A percentile compares a stretch with the other conserved stretches of the same genome.
These are phyloP conservation scores for Drosophila teissieri DNA, from an alignment of 1,140 invertebrate genomes.

Conservation along the genomic window DNA sequence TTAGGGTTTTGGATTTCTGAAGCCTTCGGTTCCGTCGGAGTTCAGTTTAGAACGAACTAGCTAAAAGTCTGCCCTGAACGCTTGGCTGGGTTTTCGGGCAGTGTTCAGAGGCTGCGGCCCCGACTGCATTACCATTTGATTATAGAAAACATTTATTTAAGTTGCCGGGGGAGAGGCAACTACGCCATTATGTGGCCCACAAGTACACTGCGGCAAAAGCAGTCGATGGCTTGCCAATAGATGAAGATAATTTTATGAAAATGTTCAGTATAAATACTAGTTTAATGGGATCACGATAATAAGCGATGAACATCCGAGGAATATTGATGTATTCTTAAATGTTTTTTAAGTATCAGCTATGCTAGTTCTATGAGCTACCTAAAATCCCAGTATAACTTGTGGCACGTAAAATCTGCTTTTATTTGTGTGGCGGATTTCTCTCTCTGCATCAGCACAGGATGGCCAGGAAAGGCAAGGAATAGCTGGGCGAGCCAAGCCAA, in stretches of 20 bases:
- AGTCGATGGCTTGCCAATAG: too few relatives aligned
- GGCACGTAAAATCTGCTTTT: background rate
- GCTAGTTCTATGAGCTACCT: background rate
- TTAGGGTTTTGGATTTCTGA: constrained; percentile 24
- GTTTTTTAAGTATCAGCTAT: background rate
- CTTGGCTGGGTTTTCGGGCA: constrained; percentile 54
- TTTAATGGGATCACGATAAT: too few relatives aligned
- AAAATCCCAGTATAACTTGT: background rate
- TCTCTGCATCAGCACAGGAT: constrained; percentile 1
- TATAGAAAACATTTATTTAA: constrained; percentile 83
- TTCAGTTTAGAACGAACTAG: constrained; percentile 28
- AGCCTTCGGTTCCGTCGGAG: constrained; percentile 15
- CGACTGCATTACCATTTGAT: constrained; percentile 82
- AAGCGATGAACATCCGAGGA: too few relatives aligned
- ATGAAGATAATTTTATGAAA: too few relatives aligned
- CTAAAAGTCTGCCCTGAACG: constrained; percentile 52
- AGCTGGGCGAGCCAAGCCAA: constrained; percentile 26
- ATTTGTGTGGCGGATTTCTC: background rate
- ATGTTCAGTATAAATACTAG: too few relatives aligned
- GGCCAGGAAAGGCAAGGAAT: constrained; percentile 10
- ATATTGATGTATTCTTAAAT: too few relatives aligned
- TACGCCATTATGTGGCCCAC: constrained; percentile 54
- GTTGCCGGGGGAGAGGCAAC: constrained; percentile 41
- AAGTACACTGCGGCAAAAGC: constrained; percentile 35
- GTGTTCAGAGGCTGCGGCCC: constrained; percentile 23